A percentile compares a stretch with the other conserved stretches of the same genome.
Conservation (phyloP, 2,888 invertebrate genomes). For the Eristalinus aeneus region DNA sequence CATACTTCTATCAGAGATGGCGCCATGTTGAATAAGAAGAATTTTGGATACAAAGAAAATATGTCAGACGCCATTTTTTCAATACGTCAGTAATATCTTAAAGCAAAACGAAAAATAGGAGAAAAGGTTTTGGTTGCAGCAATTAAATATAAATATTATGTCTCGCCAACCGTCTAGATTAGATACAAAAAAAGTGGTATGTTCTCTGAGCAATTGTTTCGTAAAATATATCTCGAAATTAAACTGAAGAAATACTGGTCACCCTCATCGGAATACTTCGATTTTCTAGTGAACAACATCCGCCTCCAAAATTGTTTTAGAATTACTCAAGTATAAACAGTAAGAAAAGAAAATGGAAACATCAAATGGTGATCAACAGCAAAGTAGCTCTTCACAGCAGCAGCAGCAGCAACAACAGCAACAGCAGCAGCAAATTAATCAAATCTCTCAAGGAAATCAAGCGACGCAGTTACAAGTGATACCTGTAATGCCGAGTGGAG, state of each 20-base stretch:
- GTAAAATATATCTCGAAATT: slow-evolving; percentile 34
- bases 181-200: slow-evolving; percentile 81
- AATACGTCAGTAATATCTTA: slow-evolving; percentile 6
- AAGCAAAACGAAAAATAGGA: background rate
- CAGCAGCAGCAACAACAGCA: slow-evolving; percentile 53
- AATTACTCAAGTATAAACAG: background rate
- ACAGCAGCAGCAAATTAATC: slow-evolving; percentile 60
- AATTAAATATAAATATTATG: slow-evolving; percentile 72
- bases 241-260: slow-evolving; percentile 76
- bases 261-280: slow-evolving; percentile 79
- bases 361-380: slow-evolving; percentile 68
- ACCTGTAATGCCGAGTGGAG: slow-evolving; percentile 76
- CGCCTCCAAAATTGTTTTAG: slow-evolving; percentile 44
- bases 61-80: slow-evolving; percentile 14
- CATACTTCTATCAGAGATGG: background rate
- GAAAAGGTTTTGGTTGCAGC: background rate
- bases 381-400: slow-evolving; percentile 71
- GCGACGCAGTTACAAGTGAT: slow-evolving; percentile 76
- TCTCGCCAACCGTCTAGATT: slow-evolving; percentile 79
- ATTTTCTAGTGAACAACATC: slow-evolving; percentile 79
- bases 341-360: slow-evolving; percentile 53
- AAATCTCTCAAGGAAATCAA: slow-evolving; percentile 64
- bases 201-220: slow-evolving; percentile 70
- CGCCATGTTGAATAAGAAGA: background rate
- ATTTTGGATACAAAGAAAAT: background rate